Conservation (phyloP, 2,113 vertebrate species). For the Rallus limicola region DNA sequence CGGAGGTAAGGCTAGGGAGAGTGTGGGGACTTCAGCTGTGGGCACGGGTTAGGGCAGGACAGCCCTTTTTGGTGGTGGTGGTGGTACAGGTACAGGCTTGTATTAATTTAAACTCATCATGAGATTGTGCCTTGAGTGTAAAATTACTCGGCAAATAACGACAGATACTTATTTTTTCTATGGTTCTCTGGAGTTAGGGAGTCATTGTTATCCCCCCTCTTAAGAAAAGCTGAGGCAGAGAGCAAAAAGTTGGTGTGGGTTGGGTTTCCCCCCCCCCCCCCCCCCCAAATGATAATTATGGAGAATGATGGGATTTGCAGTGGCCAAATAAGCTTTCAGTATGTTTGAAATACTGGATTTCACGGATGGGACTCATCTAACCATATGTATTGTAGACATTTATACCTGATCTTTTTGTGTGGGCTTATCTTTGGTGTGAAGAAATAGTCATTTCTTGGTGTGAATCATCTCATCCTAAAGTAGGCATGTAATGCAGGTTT, state of each 20-base stretch:
- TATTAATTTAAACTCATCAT: not conserved
- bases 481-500: not conserved
- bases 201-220: not conserved
- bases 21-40: not conserved
- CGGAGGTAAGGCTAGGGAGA: not conserved
- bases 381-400: not conserved
- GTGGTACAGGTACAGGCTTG: not conserved
- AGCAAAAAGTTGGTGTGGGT: not conserved
- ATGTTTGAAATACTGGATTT: not conserved
- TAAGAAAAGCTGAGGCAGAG: not conserved
- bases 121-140: not conserved
- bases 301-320: not conserved
- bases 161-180: not conserved
- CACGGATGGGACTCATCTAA: not conserved
- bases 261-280: no score
- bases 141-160: not conserved
- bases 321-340: not conserved
- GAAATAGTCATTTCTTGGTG: not conserved
- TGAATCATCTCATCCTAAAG: constrained; percentile 26
- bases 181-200: not conserved
- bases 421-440: not conserved
- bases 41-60: not conserved
- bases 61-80: not conserved
- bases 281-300: not conserved
- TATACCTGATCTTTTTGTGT: not conserved